Evolutionary conservation across 2,888 invertebrate genomes (phyloP).

Genomic region (Tachina grossa): DNA sequence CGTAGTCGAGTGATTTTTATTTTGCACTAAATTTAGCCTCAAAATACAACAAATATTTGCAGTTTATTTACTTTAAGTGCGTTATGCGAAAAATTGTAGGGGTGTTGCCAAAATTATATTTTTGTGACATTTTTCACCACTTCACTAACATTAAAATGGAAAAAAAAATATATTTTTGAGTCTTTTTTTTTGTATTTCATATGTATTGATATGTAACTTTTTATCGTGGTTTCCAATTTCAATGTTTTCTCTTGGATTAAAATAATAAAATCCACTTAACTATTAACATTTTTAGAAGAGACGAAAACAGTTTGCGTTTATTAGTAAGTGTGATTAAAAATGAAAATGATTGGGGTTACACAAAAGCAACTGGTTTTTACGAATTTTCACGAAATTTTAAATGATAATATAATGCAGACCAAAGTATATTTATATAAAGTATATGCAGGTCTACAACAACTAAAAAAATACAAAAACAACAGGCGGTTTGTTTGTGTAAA

Average conservation of each 20-base stretch:
- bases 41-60: background rate
- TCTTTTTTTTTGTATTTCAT: background rate
- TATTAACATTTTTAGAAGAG: no score
- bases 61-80: no score
- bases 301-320: background rate
- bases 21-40: slow-evolving; percentile 17
- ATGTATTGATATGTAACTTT: background rate
- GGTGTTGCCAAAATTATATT: slow-evolving; percentile 61
- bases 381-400: no score
- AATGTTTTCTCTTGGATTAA: background rate
- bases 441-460: no score
- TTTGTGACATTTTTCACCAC: slow-evolving; percentile 14
- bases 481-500: no score
- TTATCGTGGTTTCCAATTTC: background rate
- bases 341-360: no score
- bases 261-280: background rate
- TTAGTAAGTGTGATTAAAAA: no score
- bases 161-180: background rate
- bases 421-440: no score
- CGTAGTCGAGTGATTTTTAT: slow-evolving; percentile 40
- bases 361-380: no score
- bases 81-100: slow-evolving; percentile 50
- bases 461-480: no score
- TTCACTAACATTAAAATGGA: slow-evolving; percentile 19
- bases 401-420: no score